Base-by-base conservation (phyloP, 2,797 vertebrate species). In the Centroberyx gerrardi region DNA sequence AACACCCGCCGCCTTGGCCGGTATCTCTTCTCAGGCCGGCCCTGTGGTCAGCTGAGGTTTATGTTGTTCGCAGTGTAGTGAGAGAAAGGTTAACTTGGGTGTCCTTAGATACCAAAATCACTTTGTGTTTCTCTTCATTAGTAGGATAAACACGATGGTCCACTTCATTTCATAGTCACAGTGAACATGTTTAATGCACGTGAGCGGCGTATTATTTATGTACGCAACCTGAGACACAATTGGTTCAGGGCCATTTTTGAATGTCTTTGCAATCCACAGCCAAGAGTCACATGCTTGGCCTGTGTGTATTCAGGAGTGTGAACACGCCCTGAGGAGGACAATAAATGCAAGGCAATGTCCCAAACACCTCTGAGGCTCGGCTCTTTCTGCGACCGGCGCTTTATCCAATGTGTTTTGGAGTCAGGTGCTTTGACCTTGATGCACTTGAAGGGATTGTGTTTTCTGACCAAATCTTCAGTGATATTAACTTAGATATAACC, bases 291-390 rank as follows among this genome's bases (percentile, higher is more conserved):
- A 8, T 83, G 79, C 55, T 74, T 31, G 31, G 74, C 9, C 61
- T 59, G 66, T 87, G 80, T 86, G 68, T 81, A 51, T 83, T 12
- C 2, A 63, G 55, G 68, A 79, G 69, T 71, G 78, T 49, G 78
- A 78, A 87, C 84, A 84, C 83, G 77, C 53, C 67, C 67, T 17
- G 71, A 58, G 67, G 80, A 72, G 65, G 88, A 88, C 82, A 83
- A 78, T 74, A 80, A 88, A 80, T 65, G 65, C 72, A 54, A 66
- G 67, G 54, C 68, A 64, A 62, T 22, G 55, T 75, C 80, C 51
- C 58, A 81, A 81, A 79, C 87, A 33, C 60, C 74, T 83, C 76
- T 65, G 72, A 62, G 65, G 40, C 80, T 68, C 9, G 29, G 17
- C 40, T 40, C 17, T 28, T 58, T 10, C n/a, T 65, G 58, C 27